Evolutionary conservation across 2,797 vertebrate genomes (phyloP), one percentile per base, ranked within the genome.

Genomic region (Dromococcyx pavoninus): DNA sequence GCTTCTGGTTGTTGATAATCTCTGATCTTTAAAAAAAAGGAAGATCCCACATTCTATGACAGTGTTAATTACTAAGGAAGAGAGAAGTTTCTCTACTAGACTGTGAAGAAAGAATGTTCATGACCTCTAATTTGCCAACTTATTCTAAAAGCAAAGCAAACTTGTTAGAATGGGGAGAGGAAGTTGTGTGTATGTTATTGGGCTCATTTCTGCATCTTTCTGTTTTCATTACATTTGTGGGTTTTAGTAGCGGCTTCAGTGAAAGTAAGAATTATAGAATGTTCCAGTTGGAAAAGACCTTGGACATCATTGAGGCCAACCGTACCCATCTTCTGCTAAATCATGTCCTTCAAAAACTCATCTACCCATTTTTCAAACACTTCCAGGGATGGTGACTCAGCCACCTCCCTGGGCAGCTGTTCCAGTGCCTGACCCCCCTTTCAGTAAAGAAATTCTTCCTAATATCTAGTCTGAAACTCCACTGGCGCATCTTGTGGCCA

Each of bases 41-140:
- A 19, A 64, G 24, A 56, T 61, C 37, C 27, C 17, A 7, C 0
- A 0, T 51, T 64, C 28, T 72, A 28, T 12, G 9, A 27, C 17
- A 1, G 1, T 81, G 17, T 61, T 41, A 44, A 30, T 70, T 79
- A 13, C 5, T 24, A 27, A 72, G 48, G 23, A 66, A 66, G 18
- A 25, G 5, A 15, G 16, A 74, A 41, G 25, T 70, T 76, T 73
- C 18, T 84, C 9, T 70, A 10, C 17, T 70, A 51, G 37, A 11
- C 13, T 71, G 11, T 24, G 74, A 56, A 46, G 58, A 58, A 73
- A 11, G 39, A 57, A 44, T 81, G 25, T 65, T 60, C 43, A 43
- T 72, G 41, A 62, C 10, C 21, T 84, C 12, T 39, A 50, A 17
- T 71, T 83, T 56, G 10, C 11, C 33, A 60, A 7, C 10, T 65